These are phyloP conservation scores for Cryptus armator DNA, from an alignment of 2,888 invertebrate genomes.

Conservation along the genomic window DNA sequence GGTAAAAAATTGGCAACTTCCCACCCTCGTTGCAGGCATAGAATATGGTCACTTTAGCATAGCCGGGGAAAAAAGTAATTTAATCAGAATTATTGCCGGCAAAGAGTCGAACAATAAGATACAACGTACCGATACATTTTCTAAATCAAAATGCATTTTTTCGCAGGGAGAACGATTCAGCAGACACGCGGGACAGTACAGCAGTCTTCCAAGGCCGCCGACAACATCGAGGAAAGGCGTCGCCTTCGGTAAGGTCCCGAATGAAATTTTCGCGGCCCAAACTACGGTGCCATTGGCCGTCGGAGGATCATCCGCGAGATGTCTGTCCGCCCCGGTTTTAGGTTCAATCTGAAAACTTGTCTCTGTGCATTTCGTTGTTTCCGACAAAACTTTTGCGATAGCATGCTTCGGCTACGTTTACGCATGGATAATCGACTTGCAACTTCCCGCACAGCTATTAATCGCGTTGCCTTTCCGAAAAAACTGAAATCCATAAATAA, in stretches of 20 bases:
- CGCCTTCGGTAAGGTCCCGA: slow-evolving; percentile 90
- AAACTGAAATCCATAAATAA: neutral
- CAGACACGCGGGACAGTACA: slow-evolving; percentile 88
- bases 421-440: slow-evolving; percentile 10
- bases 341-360: slow-evolving; percentile 86
- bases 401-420: slow-evolving; percentile 46
- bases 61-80: too few species aligned
- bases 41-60: too few species aligned
- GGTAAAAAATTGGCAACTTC: too few species aligned
- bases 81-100: neutral
- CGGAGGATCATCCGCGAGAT: slow-evolving; percentile 89
- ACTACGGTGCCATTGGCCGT: slow-evolving; percentile 83
- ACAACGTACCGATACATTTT: neutral
- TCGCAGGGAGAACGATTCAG: slow-evolving; percentile 83
- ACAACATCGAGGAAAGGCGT: slow-evolving; percentile 88
- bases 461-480: neutral
- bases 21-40: too few species aligned
- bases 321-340: slow-evolving; percentile 96
- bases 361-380: slow-evolving; percentile 71
- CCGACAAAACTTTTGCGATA: slow-evolving; percentile 19
- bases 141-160: slow-evolving; percentile 15
- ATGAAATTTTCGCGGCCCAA: slow-evolving; percentile 77
- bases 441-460: slow-evolving; percentile 1
- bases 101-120: neutral
- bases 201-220: slow-evolving; percentile 90